Evolutionary conservation across 1,140 invertebrate genomes (phyloP).

Genomic region (Cepaea nemoralis): DNA sequence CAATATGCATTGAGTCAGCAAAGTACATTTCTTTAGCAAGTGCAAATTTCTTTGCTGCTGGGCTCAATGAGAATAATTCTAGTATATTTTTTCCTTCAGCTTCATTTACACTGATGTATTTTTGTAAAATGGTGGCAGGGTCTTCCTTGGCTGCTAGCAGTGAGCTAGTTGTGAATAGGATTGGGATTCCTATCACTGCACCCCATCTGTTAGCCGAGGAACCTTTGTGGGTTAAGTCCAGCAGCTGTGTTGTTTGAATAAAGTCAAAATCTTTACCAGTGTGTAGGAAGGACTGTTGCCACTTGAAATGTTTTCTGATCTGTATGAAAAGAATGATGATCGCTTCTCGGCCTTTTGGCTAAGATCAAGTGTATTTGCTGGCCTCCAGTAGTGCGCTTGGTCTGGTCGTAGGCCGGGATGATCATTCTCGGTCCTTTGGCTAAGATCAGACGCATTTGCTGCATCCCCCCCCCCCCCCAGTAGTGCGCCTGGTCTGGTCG

Average conservation of each 20-base stretch:
- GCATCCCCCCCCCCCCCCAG: too few relatives aligned
- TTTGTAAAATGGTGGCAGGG: neutral
- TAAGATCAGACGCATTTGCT: too few relatives aligned
- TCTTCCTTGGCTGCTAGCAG: neutral
- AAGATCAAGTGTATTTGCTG: too few relatives aligned
- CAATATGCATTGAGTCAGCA: neutral
- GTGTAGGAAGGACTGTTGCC: neutral
- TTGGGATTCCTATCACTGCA: constrained; percentile 1
- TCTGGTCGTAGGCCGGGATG: too few relatives aligned
- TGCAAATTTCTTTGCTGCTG: constrained; percentile 25
- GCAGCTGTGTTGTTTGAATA: neutral
- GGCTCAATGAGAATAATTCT: neutral
- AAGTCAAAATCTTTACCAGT: neutral
- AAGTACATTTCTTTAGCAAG: constrained; percentile 18
- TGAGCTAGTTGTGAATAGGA: neutral
- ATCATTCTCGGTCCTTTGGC: too few relatives aligned
- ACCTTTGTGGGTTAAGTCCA: neutral
- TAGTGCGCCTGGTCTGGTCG: too few relatives aligned
- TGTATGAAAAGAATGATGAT: neutral
- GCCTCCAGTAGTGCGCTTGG: too few relatives aligned
- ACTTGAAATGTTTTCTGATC: constrained; percentile 19
- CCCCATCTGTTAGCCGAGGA: neutral
- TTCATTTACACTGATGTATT: neutral
- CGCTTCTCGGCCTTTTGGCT: too few relatives aligned
- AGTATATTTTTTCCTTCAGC: neutral